A percentile compares a stretch with the other conserved stretches of the same genome.
Conservation (phyloP, 2,888 invertebrate genomes). For the Netelia inedita region DNA sequence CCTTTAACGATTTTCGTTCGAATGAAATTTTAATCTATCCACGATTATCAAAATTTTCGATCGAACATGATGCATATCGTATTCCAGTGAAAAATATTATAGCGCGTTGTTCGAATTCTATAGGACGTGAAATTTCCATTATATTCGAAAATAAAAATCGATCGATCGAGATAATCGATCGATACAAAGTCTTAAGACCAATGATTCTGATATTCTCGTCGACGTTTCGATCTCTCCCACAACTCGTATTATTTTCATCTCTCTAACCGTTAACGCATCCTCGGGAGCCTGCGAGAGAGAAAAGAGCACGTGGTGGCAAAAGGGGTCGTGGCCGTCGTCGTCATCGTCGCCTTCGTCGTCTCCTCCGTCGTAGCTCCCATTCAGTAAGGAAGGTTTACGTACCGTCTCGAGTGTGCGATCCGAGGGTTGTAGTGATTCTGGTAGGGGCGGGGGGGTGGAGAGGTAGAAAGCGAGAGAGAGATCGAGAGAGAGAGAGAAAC, state of each 20-base stretch:
- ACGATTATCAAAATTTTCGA: no score
- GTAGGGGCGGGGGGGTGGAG: slow-evolving; percentile 58
- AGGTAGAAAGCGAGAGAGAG: slow-evolving; percentile 67
- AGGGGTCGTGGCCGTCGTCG: slow-evolving; percentile 73
- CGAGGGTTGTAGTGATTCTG: background rate
- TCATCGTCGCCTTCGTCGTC: slow-evolving; percentile 72
- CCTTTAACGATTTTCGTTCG: no score
- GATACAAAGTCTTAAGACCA: background rate
- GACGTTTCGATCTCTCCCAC: slow-evolving; percentile 1
- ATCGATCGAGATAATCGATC: background rate
- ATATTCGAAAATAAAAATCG: background rate
- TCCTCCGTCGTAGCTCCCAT: slow-evolving; percentile 76
- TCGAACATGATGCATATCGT: no score
- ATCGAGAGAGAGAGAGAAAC: slow-evolving; percentile 50
- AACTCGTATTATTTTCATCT: background rate
- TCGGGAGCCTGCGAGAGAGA: background rate
- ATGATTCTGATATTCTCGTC: background rate
- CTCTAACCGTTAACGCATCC: slow-evolving; percentile 10
- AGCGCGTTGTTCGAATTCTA: no score
- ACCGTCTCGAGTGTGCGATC: slow-evolving; percentile 65
- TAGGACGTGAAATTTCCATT: background rate
- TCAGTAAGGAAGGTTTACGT: slow-evolving; percentile 81
- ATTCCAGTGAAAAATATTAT: no score
- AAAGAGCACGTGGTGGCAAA: slow-evolving; percentile 68
- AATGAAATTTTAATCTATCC: no score